Conservation (phyloP, 2,113 vertebrate genomes). For the Corythaixoides concolor region DNA sequence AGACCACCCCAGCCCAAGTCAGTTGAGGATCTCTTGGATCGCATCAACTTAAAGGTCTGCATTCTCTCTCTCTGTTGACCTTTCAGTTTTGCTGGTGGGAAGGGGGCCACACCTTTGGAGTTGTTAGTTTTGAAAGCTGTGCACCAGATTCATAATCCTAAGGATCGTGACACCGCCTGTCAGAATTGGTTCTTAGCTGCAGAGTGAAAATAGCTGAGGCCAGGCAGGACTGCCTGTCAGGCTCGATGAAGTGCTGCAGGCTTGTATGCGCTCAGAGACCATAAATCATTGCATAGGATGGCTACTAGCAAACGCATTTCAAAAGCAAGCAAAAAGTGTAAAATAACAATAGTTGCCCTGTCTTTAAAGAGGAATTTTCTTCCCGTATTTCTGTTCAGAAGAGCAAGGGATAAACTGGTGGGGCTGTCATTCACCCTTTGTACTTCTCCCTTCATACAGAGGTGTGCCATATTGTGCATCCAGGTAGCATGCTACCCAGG, state of each 20-base stretch:
- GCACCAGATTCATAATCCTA: background rate
- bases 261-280: background rate
- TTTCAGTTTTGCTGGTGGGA: background rate
- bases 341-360: background rate
- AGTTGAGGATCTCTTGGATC: conserved; percentile 94
- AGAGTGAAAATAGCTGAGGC: background rate
- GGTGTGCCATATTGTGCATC: background rate
- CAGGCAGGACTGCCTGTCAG: background rate
- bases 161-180: background rate
- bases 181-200: background rate
- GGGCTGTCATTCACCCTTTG: background rate
- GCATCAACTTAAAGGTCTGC: conserved; percentile 92
- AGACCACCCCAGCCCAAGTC: conserved; percentile 92
- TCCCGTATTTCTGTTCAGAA: background rate
- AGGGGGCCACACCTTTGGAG: background rate
- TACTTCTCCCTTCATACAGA: background rate
- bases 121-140: background rate
- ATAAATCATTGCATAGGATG: background rate
- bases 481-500: background rate
- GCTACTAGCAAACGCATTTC: background rate
- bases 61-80: background rate
- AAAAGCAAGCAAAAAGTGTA: background rate
- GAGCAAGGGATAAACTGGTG: background rate
- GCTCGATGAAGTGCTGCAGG: background rate
- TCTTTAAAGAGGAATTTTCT: background rate